Evolutionary conservation across 2,113 vertebrate genomes (phyloP).

Genomic region (Genyomyrus donnyi): DNA sequence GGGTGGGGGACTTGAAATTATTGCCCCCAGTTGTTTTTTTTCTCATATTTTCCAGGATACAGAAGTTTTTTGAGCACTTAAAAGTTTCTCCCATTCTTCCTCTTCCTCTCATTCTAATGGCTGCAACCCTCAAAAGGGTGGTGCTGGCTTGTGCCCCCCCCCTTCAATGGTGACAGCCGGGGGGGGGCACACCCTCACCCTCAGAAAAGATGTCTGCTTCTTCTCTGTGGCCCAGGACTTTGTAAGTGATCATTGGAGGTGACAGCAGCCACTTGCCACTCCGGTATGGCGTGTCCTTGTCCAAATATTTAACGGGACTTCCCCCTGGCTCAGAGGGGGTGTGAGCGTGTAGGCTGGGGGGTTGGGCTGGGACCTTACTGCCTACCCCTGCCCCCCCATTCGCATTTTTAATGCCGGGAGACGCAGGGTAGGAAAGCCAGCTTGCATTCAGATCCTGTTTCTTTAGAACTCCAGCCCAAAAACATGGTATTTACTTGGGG

Average conservation of each 20-base stretch:
- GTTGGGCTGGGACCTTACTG: background rate
- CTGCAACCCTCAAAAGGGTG: constrained; percentile 57
- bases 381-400: background rate
- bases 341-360: background rate
- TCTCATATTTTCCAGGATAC: constrained; percentile 29
- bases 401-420: constrained; percentile 19
- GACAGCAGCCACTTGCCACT: constrained; percentile 28
- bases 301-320: constrained; percentile 57
- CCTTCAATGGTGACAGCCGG: constrained; percentile 44
- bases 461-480: constrained; percentile 16
- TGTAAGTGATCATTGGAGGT: background rate
- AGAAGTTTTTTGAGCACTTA: constrained; percentile 38
- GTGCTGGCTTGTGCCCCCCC: background rate
- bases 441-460: constrained; percentile 31
- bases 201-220: constrained; percentile 43
- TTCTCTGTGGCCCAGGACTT: constrained; percentile 14
- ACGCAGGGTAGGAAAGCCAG: constrained; percentile 24
- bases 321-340: constrained; percentile 29
- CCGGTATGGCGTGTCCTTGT: constrained; percentile 22
- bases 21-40: constrained; percentile 38
- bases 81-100: background rate
- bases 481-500: constrained; percentile 1
- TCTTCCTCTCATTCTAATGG: constrained; percentile 10
- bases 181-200: constrained; percentile 56
- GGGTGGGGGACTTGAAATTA: constrained; percentile 32